Conservation (phyloP, 2,113 vertebrate genomes). For the Mus pahari region DNA sequence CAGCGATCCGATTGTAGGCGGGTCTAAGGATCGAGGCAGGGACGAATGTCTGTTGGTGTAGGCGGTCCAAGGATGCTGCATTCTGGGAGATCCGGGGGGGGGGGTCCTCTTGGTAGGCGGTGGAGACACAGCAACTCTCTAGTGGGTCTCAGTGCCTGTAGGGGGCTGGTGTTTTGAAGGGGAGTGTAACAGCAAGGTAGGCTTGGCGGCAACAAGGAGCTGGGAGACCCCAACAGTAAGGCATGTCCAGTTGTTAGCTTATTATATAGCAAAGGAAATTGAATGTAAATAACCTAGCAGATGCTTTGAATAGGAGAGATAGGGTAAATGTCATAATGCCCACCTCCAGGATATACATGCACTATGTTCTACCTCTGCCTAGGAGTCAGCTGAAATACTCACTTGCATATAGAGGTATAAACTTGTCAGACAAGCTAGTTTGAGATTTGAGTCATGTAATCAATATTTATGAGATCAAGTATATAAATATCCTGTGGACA, state of each 20-base stretch:
- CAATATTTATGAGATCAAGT: neutral
- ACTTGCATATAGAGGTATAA: neutral
- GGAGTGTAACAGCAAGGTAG: no score
- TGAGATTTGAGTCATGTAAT: neutral
- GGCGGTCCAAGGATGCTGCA: no score
- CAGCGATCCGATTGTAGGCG: no score
- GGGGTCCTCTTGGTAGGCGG: no score
- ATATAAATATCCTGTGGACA: neutral
- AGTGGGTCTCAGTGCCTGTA: no score
- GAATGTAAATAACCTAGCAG: neutral
- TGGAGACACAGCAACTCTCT: no score
- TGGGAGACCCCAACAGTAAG: no score
- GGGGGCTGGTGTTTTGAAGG: no score
- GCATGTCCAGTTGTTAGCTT: neutral
- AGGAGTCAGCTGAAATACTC: neutral
- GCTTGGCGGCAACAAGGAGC: no score
- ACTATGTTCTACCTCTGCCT: neutral
- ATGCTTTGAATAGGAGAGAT: accelerated
- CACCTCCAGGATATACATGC: neutral
- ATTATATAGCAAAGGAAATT: neutral
- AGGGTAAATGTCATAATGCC: neutral
- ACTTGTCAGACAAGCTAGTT: neutral
- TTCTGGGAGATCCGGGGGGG: no score
- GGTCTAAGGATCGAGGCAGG: no score
- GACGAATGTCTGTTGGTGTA: no score